Evolutionary conservation across 2,113 vertebrate species (phyloP), one percentile per base, ranked within the genome.

Genomic region (Piprites chloris): DNA sequence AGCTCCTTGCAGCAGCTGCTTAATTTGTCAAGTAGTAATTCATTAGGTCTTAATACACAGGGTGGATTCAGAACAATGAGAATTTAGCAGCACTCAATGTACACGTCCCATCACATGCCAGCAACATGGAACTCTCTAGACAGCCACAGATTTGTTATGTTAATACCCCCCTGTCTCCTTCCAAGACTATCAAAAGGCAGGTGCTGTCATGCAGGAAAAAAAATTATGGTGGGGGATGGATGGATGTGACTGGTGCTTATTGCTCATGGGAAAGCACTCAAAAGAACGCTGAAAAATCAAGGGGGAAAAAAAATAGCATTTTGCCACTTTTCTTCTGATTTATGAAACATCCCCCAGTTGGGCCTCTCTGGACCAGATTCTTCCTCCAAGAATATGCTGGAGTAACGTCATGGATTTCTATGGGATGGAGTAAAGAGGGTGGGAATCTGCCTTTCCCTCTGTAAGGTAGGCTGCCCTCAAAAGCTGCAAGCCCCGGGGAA

Each of bases 401-500:
- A 35, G 79, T 72, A 81, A 90, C 0, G 2, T 4, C 32, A n/a
- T 2, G 49, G 85, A 37, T 91, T 81, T 91, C 80, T 50, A 46
- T 5, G 39, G 65, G 44, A 11, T 49, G 92, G 83, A 94, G 90
- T 80, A 94, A 96, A 68, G 50, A 9, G 0, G 0, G 76, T 44
- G 41, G 44, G 95, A 90, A 90, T 90, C 85, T 42, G n/a, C 62
- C 63, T 58, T 89, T 63, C 86, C 30, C 44, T 86, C 65, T 88
- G 74, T 11, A 84, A 49, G 3, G 0, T 23, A 68, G 44, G 65
- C 79, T 78, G 87, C 56, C 87, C 85, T 88, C 92, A 78, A 88
- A 96, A 97, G 79, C 93, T 84, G 79, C 35, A 53, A 86, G 44
- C 95, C 75, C 93, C 66, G 68, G 95, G 85, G 96, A 96, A 49